Evolutionary conservation across 1,140 invertebrate species (phyloP).

Genomic region (Eubasilissa regina): DNA sequence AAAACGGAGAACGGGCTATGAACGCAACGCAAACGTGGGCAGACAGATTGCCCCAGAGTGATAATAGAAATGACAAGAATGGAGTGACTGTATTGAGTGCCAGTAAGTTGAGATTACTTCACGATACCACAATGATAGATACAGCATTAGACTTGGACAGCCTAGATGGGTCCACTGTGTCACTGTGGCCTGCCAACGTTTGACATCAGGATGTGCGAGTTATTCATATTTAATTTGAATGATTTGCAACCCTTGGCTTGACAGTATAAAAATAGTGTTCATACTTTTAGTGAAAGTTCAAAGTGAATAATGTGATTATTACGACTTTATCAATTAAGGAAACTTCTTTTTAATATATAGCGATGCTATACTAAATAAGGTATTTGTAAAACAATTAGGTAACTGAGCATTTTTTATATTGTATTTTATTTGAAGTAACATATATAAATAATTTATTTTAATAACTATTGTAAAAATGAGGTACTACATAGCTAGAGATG

Average conservation of each 20-base stretch:
- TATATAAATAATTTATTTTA: conserved; percentile 39
- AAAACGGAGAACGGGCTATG: conserved; percentile 42
- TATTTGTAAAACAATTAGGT: background rate
- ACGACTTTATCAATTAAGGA: conserved; percentile 5
- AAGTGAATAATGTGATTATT: conserved; percentile 34
- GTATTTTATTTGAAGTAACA: conserved; percentile 26
- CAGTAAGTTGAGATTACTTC: conserved; percentile 80
- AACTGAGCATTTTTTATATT: conserved; percentile 31
- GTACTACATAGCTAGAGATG: conserved; percentile 6
- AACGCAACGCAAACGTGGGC: conserved; percentile 64
- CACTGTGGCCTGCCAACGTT: conserved; percentile 59
- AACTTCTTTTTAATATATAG: background rate
- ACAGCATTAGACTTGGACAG: conserved; percentile 89
- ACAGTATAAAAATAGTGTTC: background rate
- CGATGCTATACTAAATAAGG: background rate
- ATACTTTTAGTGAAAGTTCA: background rate
- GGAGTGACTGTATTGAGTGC: conserved; percentile 66
- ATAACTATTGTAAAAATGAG: conserved; percentile 8
- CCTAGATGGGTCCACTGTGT: conserved; percentile 75
- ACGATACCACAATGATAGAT: conserved; percentile 90
- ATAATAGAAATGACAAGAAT: background rate
- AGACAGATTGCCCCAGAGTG: conserved; percentile 47
- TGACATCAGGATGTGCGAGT: conserved; percentile 55
- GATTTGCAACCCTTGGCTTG: background rate
- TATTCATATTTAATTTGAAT: conserved; percentile 48